A percentile compares a stretch with the other conserved stretches of the same genome.
Conservation (phyloP, 2,113 vertebrate species). For the Oxygymnocypris stewartii region DNA sequence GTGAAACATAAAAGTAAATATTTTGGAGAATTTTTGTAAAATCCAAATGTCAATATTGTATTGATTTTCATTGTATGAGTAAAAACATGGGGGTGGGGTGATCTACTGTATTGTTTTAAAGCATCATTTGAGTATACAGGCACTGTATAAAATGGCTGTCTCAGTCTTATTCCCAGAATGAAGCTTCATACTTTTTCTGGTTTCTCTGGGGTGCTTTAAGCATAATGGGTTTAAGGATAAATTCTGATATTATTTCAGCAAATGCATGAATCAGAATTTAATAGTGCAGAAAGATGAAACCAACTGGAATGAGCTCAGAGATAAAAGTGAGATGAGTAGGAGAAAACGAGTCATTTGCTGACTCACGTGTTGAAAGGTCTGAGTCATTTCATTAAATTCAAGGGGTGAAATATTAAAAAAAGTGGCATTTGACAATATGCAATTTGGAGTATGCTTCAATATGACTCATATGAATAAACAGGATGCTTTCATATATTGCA, state of each 20-base stretch:
- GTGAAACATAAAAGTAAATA: background rate
- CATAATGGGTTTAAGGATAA: background rate
- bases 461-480: constrained; percentile 13
- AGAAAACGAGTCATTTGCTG: background rate
- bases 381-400: constrained; percentile 7
- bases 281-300: constrained; percentile 25
- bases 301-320: constrained; percentile 54
- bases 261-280: constrained; percentile 1
- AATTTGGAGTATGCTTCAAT: background rate
- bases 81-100: background rate
- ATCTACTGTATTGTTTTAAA: background rate
- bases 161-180: constrained; percentile 55
- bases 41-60: background rate
- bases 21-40: background rate
- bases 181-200: constrained; percentile 19
- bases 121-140: background rate
- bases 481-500: background rate
- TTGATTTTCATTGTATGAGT: background rate
- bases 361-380: constrained; percentile 9
- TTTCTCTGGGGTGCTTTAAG: constrained; percentile 35
- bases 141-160: constrained; percentile 5
- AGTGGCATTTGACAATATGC: constrained; percentile 2
- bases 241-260: background rate
- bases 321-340: constrained; percentile 39
- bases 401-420: background rate